Evolutionary conservation across 2,888 invertebrate genomes (phyloP), one percentile per base, ranked within the genome.

Genomic region (Trypoxylon attenuatum): DNA sequence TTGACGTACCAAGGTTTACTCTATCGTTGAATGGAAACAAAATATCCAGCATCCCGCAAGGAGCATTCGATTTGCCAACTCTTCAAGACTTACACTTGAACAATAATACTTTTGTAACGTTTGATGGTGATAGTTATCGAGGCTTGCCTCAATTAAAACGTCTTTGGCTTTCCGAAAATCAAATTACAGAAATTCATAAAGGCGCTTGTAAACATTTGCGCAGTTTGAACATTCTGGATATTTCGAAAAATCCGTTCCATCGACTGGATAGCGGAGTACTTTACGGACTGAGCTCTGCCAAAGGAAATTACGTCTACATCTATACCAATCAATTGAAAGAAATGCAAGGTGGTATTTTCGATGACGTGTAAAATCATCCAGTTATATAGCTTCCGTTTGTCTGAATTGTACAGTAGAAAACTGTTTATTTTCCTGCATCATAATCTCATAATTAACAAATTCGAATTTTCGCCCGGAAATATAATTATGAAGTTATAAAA

Each of bases 11-110:
- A 6, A 84, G 82, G 43, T 81, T 84, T 52, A 85, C 80, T 25
- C 74, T 88, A 18, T 88, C 88, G 59, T 64, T 88, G 22, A 88
- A 84, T 63, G 85, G 87, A 50, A 88, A 88, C 73, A 85, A 79
- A 65, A 82, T 88, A 55, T 82, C 77, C 3, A 80, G 74, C 49
- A 82, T 88, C 51, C 79, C 81, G 19, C 84, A 82, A 52, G 76
- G 69, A 4, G 63, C 74, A 0, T 76, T 79, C 42, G 50, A 78
- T 13, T 33, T 76, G 46, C 70, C 79, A 0, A 69, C 54, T 1
- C 61, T 80, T 3, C 62, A 51, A 5, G 69, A 78, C 25, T 57
- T 80, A 21, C 55, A 73, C 29, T 42, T 79, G 27, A 63, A 53
- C n/a, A 74, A 77, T 10, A 80, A 80, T 6, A 51, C 49, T 0